Conservation (phyloP, 1,140 invertebrate genomes). For the Neotoxoptera formosana region DNA sequence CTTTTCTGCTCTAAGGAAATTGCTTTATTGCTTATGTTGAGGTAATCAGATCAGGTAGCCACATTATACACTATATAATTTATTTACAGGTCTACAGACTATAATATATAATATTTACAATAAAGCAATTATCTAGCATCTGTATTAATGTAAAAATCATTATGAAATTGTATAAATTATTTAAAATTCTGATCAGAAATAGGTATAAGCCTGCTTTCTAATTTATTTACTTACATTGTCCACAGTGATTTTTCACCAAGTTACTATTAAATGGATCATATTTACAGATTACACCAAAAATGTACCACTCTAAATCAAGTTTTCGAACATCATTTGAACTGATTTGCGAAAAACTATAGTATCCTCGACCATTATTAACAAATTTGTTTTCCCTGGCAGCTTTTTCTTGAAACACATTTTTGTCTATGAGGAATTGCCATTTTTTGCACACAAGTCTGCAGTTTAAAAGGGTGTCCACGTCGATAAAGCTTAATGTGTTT, state of each 20-base stretch:
- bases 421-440: background rate
- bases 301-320: slow-evolving; percentile 26
- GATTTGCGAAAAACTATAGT: slow-evolving; percentile 22
- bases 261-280: slow-evolving; percentile 55
- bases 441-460: background rate
- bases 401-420: slow-evolving; percentile 32
- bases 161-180: background rate
- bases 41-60: too few relatives aligned
- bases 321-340: background rate
- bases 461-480: background rate
- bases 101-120: too few relatives aligned
- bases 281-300: slow-evolving; percentile 45
- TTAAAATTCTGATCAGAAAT: background rate
- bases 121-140: background rate
- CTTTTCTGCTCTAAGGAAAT: too few relatives aligned
- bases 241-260: slow-evolving; percentile 46
- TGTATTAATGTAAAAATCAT: background rate
- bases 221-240: slow-evolving; percentile 36
- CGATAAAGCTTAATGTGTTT: background rate
- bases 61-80: too few relatives aligned
- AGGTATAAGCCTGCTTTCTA: background rate
- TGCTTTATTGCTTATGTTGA: too few relatives aligned
- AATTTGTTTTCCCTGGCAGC: background rate
- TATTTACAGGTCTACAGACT: too few relatives aligned
- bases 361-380: background rate